Evolutionary conservation across 1,140 invertebrate genomes (phyloP), one percentile per base, ranked within the genome.

Genomic region (Portunus trituberculatus): DNA sequence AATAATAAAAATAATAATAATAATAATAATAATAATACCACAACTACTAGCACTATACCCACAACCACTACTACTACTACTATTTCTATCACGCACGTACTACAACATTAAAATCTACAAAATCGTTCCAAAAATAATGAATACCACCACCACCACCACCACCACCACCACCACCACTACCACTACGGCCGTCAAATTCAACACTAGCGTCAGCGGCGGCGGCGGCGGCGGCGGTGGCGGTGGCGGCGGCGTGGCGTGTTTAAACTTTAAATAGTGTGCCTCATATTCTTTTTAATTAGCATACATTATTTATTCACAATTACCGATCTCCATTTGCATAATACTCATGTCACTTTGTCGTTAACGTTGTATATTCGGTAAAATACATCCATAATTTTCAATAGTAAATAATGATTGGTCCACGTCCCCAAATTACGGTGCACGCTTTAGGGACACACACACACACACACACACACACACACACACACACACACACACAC

Each of bases 381-480:
- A 76, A 76, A 8, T 76, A 76, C 67, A 76, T 76, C 6, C 67
- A 76, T 76, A 76, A 76, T 76, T 76, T 76, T 76, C 67, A n/a
- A 76, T 76, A 20, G 25, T 25, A 76, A 25, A 76, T 76, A 76
- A 76, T 76, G 67, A 76, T n/a, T n/a, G 67, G 67, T 16, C 20
- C 67, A n/a, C 67, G 20, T 59, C 8, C 39, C 39, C 0, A 16
- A 59, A 59, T 59, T 59, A 59, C 52, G 52, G 39, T 39, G 39
- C 76, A 82, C 76, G 28, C 76, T 25, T 28, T 3, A 3, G 28
- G 20, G 25, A 82, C 76, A 82, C 76, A 82, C 7, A 3, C 76
- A 82, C 76, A 82, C 76, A 82, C 76, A 82, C 76, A 82, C 76
- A 82, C 76, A 82, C 76, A 82, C 76, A 82, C 76, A 82, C 7